These are phyloP conservation scores for Conus betulinus DNA, from an alignment of 1,140 invertebrate genomes.

Conservation along the genomic window DNA sequence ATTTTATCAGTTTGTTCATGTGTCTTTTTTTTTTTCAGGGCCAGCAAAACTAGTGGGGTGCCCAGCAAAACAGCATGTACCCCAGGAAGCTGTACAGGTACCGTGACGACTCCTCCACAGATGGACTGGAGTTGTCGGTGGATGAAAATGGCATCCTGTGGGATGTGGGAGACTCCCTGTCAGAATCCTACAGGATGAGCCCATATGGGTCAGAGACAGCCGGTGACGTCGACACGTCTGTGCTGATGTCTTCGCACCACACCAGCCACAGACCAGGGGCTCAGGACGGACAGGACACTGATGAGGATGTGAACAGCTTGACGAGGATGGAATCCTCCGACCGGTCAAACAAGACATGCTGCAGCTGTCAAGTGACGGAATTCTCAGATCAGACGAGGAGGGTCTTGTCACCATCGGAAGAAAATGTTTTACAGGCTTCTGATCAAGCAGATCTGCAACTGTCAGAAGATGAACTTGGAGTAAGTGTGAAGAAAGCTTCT, in stretches of 20 bases:
- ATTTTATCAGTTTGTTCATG: not conserved
- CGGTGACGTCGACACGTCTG: conserved; percentile 39
- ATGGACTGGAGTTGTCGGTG: conserved; percentile 38
- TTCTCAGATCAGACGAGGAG: not conserved
- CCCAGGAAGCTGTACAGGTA: not conserved
- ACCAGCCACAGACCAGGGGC: not conserved
- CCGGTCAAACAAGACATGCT: not conserved
- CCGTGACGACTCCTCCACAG: conserved; percentile 3
- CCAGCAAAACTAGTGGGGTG: not conserved
- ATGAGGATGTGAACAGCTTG: conserved; percentile 12
- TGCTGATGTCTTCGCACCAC: conserved; percentile 27
- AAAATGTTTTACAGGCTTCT: not conserved
- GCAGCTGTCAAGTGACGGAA: not conserved
- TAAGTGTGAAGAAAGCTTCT: not conserved
- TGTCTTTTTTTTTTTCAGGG: not conserved
- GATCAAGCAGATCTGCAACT: not conserved
- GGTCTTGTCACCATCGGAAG: not conserved
- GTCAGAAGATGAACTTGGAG: not conserved
- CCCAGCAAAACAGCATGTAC: not conserved
- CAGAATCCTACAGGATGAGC: conserved; percentile 39
- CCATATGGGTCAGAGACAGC: conserved; percentile 42
- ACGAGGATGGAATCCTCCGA: conserved; percentile 1
- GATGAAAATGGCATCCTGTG: conserved; percentile 57
- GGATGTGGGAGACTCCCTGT: conserved; percentile 29
- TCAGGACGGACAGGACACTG: not conserved